Conservation (phyloP, 30 jellyfish, hydroid and myxozoan species). For the Chrysaora quinquecirrha region DNA sequence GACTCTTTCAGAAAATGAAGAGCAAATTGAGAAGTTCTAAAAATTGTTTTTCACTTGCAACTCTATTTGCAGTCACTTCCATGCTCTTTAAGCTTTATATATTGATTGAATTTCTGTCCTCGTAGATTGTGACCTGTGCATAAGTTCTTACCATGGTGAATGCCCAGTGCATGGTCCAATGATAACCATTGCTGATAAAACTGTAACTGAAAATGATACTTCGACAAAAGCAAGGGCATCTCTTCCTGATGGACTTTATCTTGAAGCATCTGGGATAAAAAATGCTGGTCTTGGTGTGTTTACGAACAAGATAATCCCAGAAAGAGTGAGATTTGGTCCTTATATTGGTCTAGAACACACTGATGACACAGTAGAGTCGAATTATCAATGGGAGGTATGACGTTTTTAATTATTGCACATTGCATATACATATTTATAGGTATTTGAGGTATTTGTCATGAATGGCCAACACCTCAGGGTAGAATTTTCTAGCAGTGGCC, state of each 20-base stretch:
- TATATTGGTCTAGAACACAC: constrained; percentile 72
- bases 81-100: too few relatives aligned
- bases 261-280: constrained; percentile 68
- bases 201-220: neutral
- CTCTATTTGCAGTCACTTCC: too few relatives aligned
- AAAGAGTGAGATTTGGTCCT: constrained; percentile 90
- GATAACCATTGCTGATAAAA: constrained; percentile 35
- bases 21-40: too few relatives aligned
- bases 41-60: too few relatives aligned
- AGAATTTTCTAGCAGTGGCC: too few relatives aligned
- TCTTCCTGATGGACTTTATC: constrained; percentile 79
- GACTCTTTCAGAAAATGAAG: too few relatives aligned
- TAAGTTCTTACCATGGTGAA: constrained; percentile 75
- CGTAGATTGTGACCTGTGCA: constrained; percentile 80
- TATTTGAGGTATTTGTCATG: too few relatives aligned
- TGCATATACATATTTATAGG: too few relatives aligned
- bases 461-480: too few relatives aligned
- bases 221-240: constrained; percentile 55
- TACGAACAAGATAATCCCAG: constrained; percentile 50
- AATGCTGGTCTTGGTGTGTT: constrained; percentile 95
- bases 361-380: constrained; percentile 70
- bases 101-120: too few relatives aligned
- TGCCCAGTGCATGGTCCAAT: constrained; percentile 87
- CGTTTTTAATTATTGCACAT: too few relatives aligned
- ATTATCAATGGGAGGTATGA: constrained; percentile 96